Percentiles rank a stretch among this genome's conserved stretches.
Evolutionary conservation across 2,888 invertebrate species (phyloP).

Genomic region (Odiellus spinosus): DNA sequence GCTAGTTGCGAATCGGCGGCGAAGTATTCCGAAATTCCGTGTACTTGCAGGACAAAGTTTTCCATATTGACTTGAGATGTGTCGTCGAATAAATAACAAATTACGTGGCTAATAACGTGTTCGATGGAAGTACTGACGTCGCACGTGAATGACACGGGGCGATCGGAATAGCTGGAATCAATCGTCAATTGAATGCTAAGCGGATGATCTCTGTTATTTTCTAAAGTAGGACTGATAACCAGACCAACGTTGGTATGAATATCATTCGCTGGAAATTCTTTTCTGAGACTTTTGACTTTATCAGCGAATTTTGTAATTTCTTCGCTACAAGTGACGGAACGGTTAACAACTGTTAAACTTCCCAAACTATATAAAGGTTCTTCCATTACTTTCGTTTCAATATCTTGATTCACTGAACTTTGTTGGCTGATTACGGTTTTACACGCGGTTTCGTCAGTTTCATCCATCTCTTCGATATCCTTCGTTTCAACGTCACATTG

Average conservation of each 20-base stretch:
- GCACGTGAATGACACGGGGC: slow-evolving; percentile 73
- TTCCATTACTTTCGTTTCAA: not conserved
- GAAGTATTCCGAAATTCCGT: slow-evolving; percentile 76
- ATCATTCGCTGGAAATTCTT: slow-evolving; percentile 54
- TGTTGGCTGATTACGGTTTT: too few species aligned
- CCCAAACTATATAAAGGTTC: not conserved
- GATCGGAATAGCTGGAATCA: slow-evolving; percentile 35
- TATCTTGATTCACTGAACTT: too few species aligned
- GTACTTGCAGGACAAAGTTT: slow-evolving; percentile 57
- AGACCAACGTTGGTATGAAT: slow-evolving; percentile 67
- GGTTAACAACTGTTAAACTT: slow-evolving; percentile 2
- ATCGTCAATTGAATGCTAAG: slow-evolving; percentile 82
- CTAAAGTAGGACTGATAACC: slow-evolving; percentile 70
- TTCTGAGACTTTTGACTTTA: slow-evolving; percentile 14
- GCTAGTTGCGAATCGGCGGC: slow-evolving; percentile 63
- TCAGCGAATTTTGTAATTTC: slow-evolving; percentile 15
- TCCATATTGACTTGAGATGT: slow-evolving; percentile 22
- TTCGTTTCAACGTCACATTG: not conserved
- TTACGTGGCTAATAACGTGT: slow-evolving; percentile 32
- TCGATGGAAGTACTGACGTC: slow-evolving; percentile 37
- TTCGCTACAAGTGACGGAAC: slow-evolving; percentile 6
- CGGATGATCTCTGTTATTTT: slow-evolving; percentile 55
- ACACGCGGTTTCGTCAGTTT: not conserved
- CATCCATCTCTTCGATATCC: not conserved
- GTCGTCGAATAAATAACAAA: slow-evolving; percentile 29